Conservation (phyloP, 2,113 vertebrate species). For the Caretta caretta region DNA sequence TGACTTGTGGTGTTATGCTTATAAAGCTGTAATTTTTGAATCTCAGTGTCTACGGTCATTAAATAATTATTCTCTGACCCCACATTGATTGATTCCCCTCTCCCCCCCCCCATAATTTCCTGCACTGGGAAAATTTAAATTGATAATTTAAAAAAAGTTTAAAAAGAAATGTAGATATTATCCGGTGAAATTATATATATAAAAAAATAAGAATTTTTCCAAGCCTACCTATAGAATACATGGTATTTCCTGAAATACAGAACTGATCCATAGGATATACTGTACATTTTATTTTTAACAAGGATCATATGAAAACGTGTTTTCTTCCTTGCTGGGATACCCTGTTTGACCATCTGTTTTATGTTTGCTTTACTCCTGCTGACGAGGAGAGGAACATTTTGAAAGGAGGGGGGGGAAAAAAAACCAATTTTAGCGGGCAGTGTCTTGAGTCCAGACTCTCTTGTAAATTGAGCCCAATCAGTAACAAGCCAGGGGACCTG, state of each 20-base stretch:
- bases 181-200: neutral
- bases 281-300: rapidly evolving
- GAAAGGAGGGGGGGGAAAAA: slow-evolving; percentile 24
- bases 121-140: neutral
- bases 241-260: rapidly evolving
- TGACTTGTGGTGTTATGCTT: neutral
- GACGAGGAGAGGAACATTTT: slow-evolving; percentile 9
- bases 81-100: neutral
- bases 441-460: slow-evolving; percentile 22
- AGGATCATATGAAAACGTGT: rapidly evolving
- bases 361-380: slow-evolving; percentile 47
- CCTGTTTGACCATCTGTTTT: slow-evolving; percentile 56
- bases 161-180: neutral
- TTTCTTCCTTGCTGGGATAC: neutral
- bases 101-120: neutral
- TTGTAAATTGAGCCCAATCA: slow-evolving; percentile 23
- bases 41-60: neutral
- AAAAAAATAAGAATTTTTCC: neutral
- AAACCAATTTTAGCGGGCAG: neutral
- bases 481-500: neutral
- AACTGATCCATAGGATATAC: rapidly evolving
- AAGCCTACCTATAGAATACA: rapidly evolving
- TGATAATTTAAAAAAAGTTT: neutral
- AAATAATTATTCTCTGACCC: neutral
- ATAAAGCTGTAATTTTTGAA: neutral